phyloP scores from a whole-genome alignment of 2,113 vertebrate genomes.

The Hassar affinis region DNA sequence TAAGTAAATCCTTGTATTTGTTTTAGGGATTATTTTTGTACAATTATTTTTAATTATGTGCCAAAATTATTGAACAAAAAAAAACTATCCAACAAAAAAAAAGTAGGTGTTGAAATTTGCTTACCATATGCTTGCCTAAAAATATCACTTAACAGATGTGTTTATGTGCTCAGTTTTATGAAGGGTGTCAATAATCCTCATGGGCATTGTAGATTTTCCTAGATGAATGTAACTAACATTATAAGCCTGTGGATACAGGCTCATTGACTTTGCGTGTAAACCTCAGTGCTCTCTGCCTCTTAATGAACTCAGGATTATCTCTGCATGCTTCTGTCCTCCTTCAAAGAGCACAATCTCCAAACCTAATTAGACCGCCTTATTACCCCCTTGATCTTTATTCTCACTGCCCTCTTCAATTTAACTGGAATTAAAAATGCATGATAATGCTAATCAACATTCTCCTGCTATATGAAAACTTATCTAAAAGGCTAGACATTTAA shows the following conservation, averaged over 20 bases:
- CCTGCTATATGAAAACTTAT: background rate
- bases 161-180: background rate
- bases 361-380: constrained; percentile 30
- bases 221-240: background rate
- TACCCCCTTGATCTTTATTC: constrained; percentile 21
- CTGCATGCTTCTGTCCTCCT: constrained; percentile 39
- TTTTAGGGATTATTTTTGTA: no score
- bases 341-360: constrained; percentile 43
- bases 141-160: background rate
- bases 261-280: background rate
- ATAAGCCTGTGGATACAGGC: background rate
- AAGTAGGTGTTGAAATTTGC: background rate
- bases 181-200: background rate
- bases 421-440: constrained; percentile 29
- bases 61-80: background rate
- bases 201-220: background rate
- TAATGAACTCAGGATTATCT: constrained; percentile 46
- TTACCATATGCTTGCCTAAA: background rate
- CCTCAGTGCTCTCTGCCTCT: constrained; percentile 3
- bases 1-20: no score
- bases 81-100: background rate
- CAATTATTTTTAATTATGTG: background rate
- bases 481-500: background rate
- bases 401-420: constrained; percentile 7
- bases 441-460: background rate